Conservation (phyloP, 2,888 invertebrate genomes). For the Epistrophe eligans region DNA sequence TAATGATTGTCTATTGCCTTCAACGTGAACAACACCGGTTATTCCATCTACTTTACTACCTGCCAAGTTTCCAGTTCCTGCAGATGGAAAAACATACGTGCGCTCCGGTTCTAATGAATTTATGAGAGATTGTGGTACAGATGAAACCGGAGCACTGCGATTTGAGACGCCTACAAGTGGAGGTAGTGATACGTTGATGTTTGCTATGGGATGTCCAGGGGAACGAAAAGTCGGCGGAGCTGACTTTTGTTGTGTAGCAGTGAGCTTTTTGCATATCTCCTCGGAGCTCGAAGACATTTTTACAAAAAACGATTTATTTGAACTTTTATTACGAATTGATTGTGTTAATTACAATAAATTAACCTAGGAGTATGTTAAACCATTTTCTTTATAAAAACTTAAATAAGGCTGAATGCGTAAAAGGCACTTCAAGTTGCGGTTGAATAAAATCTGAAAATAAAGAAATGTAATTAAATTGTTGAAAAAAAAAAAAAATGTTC, state of each 20-base stretch:
- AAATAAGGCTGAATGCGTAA: slow-evolving; percentile 43
- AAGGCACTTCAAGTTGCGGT: slow-evolving; percentile 53
- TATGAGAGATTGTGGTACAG: slow-evolving; percentile 72
- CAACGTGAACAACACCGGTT: slow-evolving; percentile 78
- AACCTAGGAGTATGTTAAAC: slow-evolving; percentile 14
- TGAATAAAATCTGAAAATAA: slow-evolving; percentile 51
- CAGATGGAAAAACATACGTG: slow-evolving; percentile 83
- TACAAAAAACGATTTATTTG: slow-evolving; percentile 82
- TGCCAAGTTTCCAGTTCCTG: slow-evolving; percentile 77
- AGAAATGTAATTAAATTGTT: not conserved
- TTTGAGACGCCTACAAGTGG: slow-evolving; percentile 66
- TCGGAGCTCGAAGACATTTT: slow-evolving; percentile 83
- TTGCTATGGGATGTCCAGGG: slow-evolving; percentile 57
- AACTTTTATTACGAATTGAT: not conserved
- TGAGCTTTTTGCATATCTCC: slow-evolving; percentile 84
- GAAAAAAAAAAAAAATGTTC: not conserved
- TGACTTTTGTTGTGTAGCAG: slow-evolving; percentile 81
- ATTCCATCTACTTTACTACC: slow-evolving; percentile 78
- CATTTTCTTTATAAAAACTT: slow-evolving; percentile 20
- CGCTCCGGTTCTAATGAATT: slow-evolving; percentile 81
- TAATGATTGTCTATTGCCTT: slow-evolving; percentile 51
- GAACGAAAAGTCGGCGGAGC: slow-evolving; percentile 80
- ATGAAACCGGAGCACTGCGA: slow-evolving; percentile 73
- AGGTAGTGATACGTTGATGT: slow-evolving; percentile 74
- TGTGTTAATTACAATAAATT: not conserved